Conservation (phyloP, 2,797 vertebrate species). For the Chelmon rostratus region DNA sequence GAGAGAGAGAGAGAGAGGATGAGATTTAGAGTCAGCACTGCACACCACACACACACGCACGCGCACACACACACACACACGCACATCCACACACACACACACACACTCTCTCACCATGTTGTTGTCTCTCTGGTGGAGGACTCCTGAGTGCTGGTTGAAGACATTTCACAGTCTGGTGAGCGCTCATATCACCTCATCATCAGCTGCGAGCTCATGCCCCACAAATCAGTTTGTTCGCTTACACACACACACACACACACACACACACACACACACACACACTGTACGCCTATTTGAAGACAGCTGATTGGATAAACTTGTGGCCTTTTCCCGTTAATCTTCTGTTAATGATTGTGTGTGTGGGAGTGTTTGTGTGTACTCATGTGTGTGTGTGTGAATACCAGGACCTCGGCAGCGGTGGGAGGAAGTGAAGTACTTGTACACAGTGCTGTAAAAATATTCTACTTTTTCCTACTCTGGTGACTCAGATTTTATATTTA, state of each 20-base stretch:
- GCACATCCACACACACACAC: conserved; percentile 56
- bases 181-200: conserved; percentile 68
- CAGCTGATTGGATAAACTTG: conserved; percentile 15
- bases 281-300: conserved; percentile 21
- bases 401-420: background rate
- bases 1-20: conserved; percentile 32
- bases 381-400: too few species aligned
- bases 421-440: background rate
- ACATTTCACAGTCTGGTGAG: conserved; percentile 81
- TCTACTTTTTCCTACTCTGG: background rate
- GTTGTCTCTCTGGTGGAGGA: conserved; percentile 59
- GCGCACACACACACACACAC: conserved; percentile 67
- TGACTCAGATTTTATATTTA: too few species aligned
- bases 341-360: background rate
- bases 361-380: background rate
- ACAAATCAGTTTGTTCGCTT: conserved; percentile 32
- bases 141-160: conserved; percentile 73
- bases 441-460: background rate
- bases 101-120: conserved; percentile 71
- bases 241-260: conserved; percentile 35
- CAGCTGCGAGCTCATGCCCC: conserved; percentile 32
- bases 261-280: conserved; percentile 35
- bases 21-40: conserved; percentile 86
- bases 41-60: conserved; percentile 77
- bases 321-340: background rate